Evolutionary conservation across 2,888 invertebrate genomes (phyloP).

Genomic region (Ferdinandea cuprea): DNA sequence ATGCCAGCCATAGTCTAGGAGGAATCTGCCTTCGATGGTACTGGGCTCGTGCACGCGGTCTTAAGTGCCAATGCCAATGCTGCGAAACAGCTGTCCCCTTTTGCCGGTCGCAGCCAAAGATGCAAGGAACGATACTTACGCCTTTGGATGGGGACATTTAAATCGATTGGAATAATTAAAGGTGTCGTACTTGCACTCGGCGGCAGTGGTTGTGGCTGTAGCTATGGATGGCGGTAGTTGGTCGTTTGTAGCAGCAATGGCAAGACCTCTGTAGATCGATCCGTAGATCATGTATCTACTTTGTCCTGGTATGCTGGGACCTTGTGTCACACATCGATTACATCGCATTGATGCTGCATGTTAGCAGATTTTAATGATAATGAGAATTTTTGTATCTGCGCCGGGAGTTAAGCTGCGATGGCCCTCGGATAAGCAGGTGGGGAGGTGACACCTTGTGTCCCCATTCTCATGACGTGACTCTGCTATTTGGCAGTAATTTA

Average conservation of each 20-base stretch:
- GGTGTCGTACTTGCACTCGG: constrained; percentile 72
- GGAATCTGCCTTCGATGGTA: constrained; percentile 33
- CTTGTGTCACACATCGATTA: constrained; percentile 56
- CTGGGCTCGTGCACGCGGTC: constrained; percentile 22
- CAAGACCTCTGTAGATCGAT: constrained; percentile 59
- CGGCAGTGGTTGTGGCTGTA: constrained; percentile 16
- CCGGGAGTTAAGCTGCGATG: constrained; percentile 34
- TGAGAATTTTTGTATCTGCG: constrained; percentile 35
- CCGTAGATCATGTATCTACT: constrained; percentile 58
- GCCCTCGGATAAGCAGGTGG: constrained; percentile 43
- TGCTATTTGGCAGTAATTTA: background rate
- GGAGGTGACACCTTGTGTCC: constrained; percentile 10
- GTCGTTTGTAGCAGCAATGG: constrained; percentile 31
- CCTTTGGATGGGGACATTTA: constrained; percentile 69
- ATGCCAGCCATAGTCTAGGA: constrained; percentile 14
- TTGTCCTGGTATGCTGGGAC: constrained; percentile 51
- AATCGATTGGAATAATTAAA: constrained; percentile 75
- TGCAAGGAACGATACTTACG: constrained; percentile 59
- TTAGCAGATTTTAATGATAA: constrained; percentile 59
- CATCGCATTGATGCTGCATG: constrained; percentile 51
- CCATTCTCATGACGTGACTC: constrained; percentile 11
- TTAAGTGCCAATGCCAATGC: constrained; percentile 35
- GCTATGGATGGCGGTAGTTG: constrained; percentile 24
- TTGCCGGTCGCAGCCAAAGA: constrained; percentile 4
- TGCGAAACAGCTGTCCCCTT: constrained; percentile 1